Evolutionary conservation across 2,113 vertebrate species (phyloP).

Genomic region (Mixornis gularis): DNA sequence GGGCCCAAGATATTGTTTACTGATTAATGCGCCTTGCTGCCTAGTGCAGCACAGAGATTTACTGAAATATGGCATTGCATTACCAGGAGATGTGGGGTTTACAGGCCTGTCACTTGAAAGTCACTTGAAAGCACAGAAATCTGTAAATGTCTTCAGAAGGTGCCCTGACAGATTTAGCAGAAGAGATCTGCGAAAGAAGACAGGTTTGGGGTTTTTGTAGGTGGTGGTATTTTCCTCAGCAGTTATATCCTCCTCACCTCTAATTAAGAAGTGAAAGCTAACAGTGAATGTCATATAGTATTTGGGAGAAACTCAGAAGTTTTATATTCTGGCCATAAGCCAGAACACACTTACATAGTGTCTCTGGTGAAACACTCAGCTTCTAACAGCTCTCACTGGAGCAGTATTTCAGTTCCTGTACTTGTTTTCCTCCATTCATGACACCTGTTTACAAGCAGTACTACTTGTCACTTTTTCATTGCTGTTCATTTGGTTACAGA

Average conservation of each 20-base stretch:
- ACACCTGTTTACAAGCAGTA: background rate
- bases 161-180: background rate
- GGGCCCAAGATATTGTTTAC: background rate
- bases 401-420: background rate
- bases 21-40: background rate
- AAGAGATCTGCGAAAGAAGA: background rate
- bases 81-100: background rate
- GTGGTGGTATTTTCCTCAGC: background rate
- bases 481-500: background rate
- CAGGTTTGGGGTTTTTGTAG: accelerated
- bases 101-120: background rate
- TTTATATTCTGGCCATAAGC: background rate
- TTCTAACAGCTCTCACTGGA: background rate
- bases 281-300: background rate
- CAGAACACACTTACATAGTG: background rate
- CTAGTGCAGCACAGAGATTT: background rate
- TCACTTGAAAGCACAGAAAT: background rate
- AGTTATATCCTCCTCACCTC: background rate
- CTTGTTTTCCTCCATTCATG: background rate
- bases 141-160: background rate
- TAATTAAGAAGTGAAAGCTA: background rate
- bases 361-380: background rate
- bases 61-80: background rate
- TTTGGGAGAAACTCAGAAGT: background rate
- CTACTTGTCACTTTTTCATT: background rate